These are phyloP conservation scores for Labroides dimidiatus DNA, from an alignment of 2,797 vertebrate genomes.

Conservation along the genomic window DNA sequence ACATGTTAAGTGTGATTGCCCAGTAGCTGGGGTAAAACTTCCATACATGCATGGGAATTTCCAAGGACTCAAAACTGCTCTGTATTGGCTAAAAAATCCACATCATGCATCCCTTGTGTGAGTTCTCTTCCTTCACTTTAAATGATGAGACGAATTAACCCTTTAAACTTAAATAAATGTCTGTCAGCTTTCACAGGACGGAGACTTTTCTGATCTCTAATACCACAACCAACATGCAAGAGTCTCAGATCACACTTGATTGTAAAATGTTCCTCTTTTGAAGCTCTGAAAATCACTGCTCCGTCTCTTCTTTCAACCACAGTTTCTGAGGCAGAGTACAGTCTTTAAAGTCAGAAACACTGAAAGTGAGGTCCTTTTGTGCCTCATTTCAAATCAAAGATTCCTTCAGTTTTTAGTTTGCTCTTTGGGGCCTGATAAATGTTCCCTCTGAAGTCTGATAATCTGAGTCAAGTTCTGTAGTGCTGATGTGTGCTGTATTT, in stretches of 20 bases:
- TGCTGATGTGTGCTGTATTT: slow-evolving; percentile 35
- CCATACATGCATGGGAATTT: no score
- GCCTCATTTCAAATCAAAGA: slow-evolving; percentile 54
- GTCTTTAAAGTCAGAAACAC: slow-evolving; percentile 55
- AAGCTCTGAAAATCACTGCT: slow-evolving; percentile 41
- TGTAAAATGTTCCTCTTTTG: slow-evolving; percentile 19
- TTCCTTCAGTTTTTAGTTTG: slow-evolving; percentile 50
- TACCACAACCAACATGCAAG: slow-evolving; percentile 4
- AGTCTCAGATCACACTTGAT: slow-evolving; percentile 38
- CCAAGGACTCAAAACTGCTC: no score
- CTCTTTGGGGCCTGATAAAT: slow-evolving; percentile 59
- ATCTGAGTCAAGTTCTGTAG: slow-evolving; percentile 41
- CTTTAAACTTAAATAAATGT: slow-evolving; percentile 7
- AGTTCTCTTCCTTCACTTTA: not conserved
- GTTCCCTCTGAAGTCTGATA: slow-evolving; percentile 59
- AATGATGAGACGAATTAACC: not conserved
- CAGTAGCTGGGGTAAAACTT: no score
- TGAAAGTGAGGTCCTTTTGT: slow-evolving; percentile 47
- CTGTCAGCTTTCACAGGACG: slow-evolving; percentile 7
- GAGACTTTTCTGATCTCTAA: slow-evolving; percentile 8
- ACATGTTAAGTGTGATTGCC: no score
- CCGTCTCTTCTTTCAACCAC: slow-evolving; percentile 27
- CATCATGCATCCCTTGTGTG: no score
- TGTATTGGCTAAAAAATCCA: no score
- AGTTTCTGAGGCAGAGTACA: slow-evolving; percentile 26